Conservation (phyloP, 2,888 invertebrate genomes). For the Apomyelois bistriatella region DNA sequence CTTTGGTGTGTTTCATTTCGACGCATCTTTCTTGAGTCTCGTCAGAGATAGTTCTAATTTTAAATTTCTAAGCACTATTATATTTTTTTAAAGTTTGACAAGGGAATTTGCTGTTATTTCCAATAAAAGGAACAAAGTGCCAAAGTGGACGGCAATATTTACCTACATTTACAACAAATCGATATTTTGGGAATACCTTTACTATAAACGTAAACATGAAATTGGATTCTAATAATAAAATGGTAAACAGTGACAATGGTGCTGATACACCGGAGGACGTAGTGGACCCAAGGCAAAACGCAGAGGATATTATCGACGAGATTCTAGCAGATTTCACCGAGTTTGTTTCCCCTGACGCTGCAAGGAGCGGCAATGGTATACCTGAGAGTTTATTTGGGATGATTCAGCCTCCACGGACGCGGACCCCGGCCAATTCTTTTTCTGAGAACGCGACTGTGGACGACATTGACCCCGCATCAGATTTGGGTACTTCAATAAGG, state of each 20-base stretch:
- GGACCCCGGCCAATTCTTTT: slow-evolving; percentile 70
- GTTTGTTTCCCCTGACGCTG: slow-evolving; percentile 53
- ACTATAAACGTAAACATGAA: slow-evolving; percentile 52
- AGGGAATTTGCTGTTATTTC: not conserved
- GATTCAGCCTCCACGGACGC: slow-evolving; percentile 68
- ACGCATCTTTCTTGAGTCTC: too few species aligned
- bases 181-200: slow-evolving; percentile 35
- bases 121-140: not conserved
- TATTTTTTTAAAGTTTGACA: too few species aligned
- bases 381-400: slow-evolving; percentile 62
- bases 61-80: too few species aligned
- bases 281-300: slow-evolving; percentile 67
- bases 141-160: slow-evolving; percentile 12
- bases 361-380: slow-evolving; percentile 57
- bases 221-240: slow-evolving; percentile 74
- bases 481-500: slow-evolving; percentile 71
- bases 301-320: slow-evolving; percentile 73
- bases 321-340: slow-evolving; percentile 72
- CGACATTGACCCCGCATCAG: slow-evolving; percentile 73
- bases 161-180: slow-evolving; percentile 27
- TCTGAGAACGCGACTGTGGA: slow-evolving; percentile 67
- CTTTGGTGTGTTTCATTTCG: too few species aligned
- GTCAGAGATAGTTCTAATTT: too few species aligned
- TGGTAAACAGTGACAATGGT: slow-evolving; percentile 67
- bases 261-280: slow-evolving; percentile 66